Conservation (phyloP, 1,140 invertebrate species). For the Riptortus pedestris region DNA sequence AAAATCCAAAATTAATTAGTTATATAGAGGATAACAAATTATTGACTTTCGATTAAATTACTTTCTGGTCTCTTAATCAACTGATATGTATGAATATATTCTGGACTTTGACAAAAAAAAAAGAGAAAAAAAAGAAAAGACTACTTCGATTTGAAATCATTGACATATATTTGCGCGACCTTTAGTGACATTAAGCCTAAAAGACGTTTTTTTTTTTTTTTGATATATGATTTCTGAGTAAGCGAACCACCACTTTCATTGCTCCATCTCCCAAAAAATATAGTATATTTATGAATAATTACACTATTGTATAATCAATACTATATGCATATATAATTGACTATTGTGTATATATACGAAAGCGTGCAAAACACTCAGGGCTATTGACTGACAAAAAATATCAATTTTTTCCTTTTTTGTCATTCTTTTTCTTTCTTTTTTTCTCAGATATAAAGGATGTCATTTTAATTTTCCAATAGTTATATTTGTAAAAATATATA, state of each 20-base stretch:
- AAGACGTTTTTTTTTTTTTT: slow-evolving; percentile 13
- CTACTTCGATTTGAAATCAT: neutral
- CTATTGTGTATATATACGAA: neutral
- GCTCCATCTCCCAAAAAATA: neutral
- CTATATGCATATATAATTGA: neutral
- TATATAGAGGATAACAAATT: too few relatives aligned
- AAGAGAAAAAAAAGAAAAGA: too few relatives aligned
- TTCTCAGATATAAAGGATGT: neutral
- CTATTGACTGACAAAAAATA: slow-evolving; percentile 6
- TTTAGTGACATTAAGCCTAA: neutral
- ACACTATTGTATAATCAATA: slow-evolving; percentile 4
- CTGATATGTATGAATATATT: too few relatives aligned
- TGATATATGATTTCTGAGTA: too few relatives aligned
- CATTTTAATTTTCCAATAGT: neutral
- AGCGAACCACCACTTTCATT: slow-evolving; percentile 1
- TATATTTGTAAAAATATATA: too few relatives aligned
- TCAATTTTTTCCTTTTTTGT: too few relatives aligned
- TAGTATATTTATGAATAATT: slow-evolving; percentile 4
- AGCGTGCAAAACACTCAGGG: slow-evolving; percentile 7
- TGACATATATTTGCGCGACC: slow-evolving; percentile 6
- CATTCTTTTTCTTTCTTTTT: neutral
- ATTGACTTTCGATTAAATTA: too few relatives aligned
- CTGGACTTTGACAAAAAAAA: too few relatives aligned
- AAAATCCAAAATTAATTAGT: too few relatives aligned
- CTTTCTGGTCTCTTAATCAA: too few relatives aligned